A percentile compares a stretch with the other conserved stretches of the same genome.
These are phyloP conservation scores for Craseonycteris thonglongyai DNA, from an alignment of 2,113 vertebrate genomes.

Conservation along the genomic window DNA sequence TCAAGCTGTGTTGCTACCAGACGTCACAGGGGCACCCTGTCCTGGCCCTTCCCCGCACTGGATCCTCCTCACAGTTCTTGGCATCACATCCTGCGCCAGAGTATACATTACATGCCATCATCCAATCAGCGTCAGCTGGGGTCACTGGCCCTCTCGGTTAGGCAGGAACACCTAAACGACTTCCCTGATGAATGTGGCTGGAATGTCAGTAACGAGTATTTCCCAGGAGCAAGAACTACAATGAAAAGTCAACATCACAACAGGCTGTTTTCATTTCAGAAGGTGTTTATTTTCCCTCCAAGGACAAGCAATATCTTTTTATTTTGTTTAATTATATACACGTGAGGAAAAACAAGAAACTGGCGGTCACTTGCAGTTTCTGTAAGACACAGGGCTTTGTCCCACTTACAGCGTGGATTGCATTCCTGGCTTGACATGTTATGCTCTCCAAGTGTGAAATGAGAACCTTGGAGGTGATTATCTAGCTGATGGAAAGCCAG, in stretches of 20 bases:
- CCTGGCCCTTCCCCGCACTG: not conserved
- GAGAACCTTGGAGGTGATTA: not conserved
- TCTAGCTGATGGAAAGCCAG: not conserved
- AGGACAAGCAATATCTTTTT: not conserved
- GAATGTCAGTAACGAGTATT: not conserved
- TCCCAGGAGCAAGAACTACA: not conserved
- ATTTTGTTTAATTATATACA: constrained; percentile 17
- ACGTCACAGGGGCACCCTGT: not conserved
- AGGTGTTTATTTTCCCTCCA: constrained; percentile 1
- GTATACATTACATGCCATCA: not conserved
- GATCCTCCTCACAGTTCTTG: not conserved
- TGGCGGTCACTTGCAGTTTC: not conserved
- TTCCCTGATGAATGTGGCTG: not conserved
- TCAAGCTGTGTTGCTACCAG: not conserved
- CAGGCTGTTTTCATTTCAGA: not conserved
- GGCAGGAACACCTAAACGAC: not conserved
- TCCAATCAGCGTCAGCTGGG: not conserved
- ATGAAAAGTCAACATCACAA: not conserved
- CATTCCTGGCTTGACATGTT: not conserved
- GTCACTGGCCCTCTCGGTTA: not conserved
- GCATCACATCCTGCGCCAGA: not conserved
- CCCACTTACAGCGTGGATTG: not conserved
- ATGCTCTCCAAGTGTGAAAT: not conserved
- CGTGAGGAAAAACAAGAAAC: not conserved
- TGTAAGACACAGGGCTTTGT: not conserved